Evolutionary conservation across 30 jellyfish, hydroid and myxozoan genomes (phyloP).

Genomic region (Mastigias papua): DNA sequence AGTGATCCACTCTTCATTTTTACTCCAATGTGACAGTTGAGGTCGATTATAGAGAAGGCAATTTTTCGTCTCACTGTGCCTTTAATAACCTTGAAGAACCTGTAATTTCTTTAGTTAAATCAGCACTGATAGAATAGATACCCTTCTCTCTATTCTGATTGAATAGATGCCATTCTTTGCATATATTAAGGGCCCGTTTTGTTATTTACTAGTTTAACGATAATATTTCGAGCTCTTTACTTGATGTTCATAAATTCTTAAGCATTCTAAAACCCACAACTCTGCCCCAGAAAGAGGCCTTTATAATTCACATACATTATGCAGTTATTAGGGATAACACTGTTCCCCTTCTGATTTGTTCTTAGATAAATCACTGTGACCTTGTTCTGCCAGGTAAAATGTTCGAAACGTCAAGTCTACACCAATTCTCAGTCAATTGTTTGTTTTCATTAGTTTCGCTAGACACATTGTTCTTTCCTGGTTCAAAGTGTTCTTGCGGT

Average conservation of each 20-base stretch:
- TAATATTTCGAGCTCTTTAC: background rate
- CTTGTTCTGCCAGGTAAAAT: background rate
- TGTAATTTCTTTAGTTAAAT: background rate
- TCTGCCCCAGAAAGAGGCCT: background rate
- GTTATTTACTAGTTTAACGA: background rate
- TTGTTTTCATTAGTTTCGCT: no score
- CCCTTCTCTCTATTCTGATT: background rate
- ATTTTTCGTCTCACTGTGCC: background rate
- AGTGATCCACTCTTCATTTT: background rate
- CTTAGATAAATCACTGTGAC: background rate
- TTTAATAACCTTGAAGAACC: background rate
- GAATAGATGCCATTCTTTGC: background rate
- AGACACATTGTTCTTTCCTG: background rate
- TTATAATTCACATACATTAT: background rate
- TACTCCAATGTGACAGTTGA: background rate
- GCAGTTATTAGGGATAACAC: background rate
- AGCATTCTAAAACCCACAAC: background rate
- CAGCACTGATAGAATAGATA: background rate
- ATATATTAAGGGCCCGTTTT: background rate
- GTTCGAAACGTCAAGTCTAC: background rate
- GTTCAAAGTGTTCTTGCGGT: background rate
- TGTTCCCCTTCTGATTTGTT: background rate
- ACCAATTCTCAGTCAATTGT: no score
- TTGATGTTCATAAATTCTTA: background rate
- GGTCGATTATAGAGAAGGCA: background rate